Evolutionary conservation across 2,888 invertebrate genomes (phyloP).

Genomic region (Macrophya alboannulata): DNA sequence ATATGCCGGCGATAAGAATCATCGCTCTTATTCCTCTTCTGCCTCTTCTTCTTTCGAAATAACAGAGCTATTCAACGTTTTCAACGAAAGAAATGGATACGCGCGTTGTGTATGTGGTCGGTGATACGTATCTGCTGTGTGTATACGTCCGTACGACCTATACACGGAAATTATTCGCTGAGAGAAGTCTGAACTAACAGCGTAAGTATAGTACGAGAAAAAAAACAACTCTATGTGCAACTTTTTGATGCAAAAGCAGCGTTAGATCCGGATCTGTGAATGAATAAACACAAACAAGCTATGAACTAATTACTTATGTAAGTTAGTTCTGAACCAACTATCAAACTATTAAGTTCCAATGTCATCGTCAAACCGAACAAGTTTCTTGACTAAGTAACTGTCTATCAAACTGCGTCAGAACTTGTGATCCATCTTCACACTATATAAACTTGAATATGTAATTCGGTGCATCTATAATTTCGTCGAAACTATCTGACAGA

Average conservation of each 20-base stretch:
- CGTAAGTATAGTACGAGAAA: neutral
- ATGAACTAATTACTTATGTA: neutral
- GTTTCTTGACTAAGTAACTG: neutral
- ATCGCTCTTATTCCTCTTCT: constrained; percentile 41
- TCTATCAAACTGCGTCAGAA: neutral
- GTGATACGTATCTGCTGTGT: neutral
- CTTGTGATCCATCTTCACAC: neutral
- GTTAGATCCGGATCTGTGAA: neutral
- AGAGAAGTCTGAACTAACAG: neutral
- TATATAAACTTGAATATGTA: neutral
- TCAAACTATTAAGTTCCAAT: neutral
- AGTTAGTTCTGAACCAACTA: neutral
- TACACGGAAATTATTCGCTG: neutral
- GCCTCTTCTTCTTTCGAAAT: constrained; percentile 16
- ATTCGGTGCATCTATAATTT: neutral
- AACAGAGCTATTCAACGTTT: constrained; percentile 45
- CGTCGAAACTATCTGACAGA: neutral
- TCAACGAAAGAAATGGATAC: neutral
- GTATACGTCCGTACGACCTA: neutral
- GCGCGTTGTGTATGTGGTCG: neutral
- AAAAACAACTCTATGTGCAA: no score
- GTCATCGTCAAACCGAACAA: neutral
- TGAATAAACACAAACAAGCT: neutral
- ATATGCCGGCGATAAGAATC: constrained; percentile 48
- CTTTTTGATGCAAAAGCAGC: neutral